Base-by-base conservation (phyloP, 1,140 invertebrate species). In the Lutraria rhynchaena region DNA sequence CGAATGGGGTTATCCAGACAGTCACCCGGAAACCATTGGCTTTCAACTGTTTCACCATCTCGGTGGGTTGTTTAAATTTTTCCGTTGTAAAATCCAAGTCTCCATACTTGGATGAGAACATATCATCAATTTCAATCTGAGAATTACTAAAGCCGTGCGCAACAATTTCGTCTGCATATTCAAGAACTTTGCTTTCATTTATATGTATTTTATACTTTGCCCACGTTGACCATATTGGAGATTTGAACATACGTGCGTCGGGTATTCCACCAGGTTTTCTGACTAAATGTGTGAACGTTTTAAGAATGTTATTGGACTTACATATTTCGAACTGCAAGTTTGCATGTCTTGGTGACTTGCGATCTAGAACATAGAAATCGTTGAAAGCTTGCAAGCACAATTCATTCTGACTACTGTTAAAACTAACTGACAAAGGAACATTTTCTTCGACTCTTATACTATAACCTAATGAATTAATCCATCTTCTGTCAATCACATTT, bases 191-290 rank as follows among this genome's bases (percentile, higher is more conserved):
- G 0, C 85, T 80, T 58, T 96, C 94, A 86, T 94, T 94, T 0
- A 98, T 95, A 19, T 88, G 61, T 41, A 86, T 87, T 65, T 96
- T 95, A 87, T 95, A 97, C 85, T 95, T 94, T 0, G 95, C 96
- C 97, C 97, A 98, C 0, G 97, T 98, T 0, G 97, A 97, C 97
- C 97, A 98, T 71, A 98, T 95, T 0, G 97, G 97, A 89, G 95
- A 92, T 27, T 90, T 91, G 2, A 97, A 93, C 95, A 98, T 96
- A 46, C 92, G 91, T 53, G 94, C 92, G 86, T 97, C 95, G 0
- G 97, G 97, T 51, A 94, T 91, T 24, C 73, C 85, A 31, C 22
- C 70, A 11, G 91, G 89, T 15, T 53, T 77, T 22, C 1, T 27
- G 58, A 33, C 13, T 70, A 51, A 35, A 84, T 76, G 60, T 84